phyloP scores from a whole-genome alignment of 2,797 vertebrate species.

The Austrolebias charrua region DNA sequence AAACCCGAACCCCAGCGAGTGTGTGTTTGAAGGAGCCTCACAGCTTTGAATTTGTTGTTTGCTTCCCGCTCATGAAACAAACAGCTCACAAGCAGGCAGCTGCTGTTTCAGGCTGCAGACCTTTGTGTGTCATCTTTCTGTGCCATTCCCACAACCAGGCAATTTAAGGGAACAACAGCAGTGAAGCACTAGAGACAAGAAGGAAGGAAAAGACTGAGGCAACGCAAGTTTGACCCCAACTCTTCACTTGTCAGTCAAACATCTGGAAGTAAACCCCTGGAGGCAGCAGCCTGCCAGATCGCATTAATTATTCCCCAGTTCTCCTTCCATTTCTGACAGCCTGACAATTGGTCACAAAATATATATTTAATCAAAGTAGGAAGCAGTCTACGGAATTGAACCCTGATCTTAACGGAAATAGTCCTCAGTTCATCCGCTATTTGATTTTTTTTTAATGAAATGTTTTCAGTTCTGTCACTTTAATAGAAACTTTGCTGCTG shows the following conservation, averaged over 20 bases:
- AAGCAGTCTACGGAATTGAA: neutral
- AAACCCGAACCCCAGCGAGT: conserved; percentile 25
- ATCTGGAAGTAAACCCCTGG: conserved; percentile 29
- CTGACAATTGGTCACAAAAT: conserved; percentile 16
- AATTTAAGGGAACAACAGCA: conserved; percentile 25
- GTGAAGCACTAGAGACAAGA: neutral
- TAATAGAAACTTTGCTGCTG: neutral
- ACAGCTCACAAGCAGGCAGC: conserved; percentile 35
- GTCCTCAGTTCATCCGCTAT: neutral
- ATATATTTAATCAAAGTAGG: conserved; percentile 24
- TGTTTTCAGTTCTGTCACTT: no score
- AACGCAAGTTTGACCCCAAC: conserved; percentile 37
- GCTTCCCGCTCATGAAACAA: conserved; percentile 30
- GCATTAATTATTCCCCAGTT: conserved; percentile 59
- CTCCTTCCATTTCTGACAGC: conserved; percentile 29
- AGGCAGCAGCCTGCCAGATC: conserved; percentile 44
- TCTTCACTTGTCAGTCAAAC: conserved; percentile 58
- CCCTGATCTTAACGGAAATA: conserved; percentile 15
- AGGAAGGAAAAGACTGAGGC: conserved; percentile 17
- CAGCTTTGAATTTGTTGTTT: conserved; percentile 43
- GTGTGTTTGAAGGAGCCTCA: conserved; percentile 43
- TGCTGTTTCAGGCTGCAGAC: conserved; percentile 21
- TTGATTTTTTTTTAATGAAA: no score
- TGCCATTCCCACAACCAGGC: conserved; percentile 11
- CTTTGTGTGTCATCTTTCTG: conserved; percentile 26